phyloP scores from a whole-genome alignment of 2,113 vertebrate species.

The Apteryx mantelli region DNA sequence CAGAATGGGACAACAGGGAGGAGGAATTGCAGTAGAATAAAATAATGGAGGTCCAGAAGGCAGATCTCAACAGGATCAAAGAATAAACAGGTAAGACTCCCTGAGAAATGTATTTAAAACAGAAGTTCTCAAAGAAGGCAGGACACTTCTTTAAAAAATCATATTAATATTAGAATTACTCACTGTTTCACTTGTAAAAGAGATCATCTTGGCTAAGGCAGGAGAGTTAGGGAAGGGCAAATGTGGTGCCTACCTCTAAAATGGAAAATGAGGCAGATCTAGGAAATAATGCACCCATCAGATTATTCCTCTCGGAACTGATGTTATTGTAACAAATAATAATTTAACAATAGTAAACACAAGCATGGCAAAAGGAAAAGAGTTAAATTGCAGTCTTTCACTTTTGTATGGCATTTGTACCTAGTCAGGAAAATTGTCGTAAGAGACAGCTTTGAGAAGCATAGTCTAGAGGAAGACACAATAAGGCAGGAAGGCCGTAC shows the following conservation, averaged over 20 bases:
- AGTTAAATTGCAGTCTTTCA: neutral
- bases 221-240: neutral
- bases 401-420: neutral
- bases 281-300: neutral
- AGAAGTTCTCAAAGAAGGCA: neutral
- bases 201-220: neutral
- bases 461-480: neutral
- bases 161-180: neutral
- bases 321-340: neutral
- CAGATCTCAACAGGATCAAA: neutral
- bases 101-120: neutral
- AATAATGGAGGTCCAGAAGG: neutral
- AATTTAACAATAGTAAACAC: neutral
- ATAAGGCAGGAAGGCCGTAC: neutral
- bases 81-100: neutral
- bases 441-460: neutral
- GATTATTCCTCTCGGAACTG: neutral
- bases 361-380: neutral
- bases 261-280: neutral
- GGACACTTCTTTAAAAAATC: neutral
- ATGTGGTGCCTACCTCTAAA: neutral
- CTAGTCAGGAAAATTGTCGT: neutral
- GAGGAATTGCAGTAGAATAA: neutral
- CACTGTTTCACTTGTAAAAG: rapidly evolving
- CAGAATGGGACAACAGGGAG: neutral